phyloP scores from a whole-genome alignment of 1,140 invertebrate species.

The Drosophila trapezifrons region DNA sequence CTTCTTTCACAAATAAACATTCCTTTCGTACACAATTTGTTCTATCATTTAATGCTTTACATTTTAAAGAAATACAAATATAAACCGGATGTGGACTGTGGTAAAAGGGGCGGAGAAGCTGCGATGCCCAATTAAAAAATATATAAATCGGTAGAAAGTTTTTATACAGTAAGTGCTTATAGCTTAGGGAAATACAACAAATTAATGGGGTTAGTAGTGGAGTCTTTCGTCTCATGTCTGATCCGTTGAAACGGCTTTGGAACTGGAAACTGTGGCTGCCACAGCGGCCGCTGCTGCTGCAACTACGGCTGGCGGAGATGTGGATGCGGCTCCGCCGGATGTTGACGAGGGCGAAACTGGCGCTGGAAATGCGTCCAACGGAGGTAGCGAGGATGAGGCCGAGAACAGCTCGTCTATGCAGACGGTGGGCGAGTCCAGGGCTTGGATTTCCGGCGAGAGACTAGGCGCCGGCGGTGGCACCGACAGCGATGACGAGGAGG shows the following conservation, averaged over 20 bases:
- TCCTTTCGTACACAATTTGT: not conserved
- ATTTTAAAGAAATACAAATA: slow-evolving; percentile 1
- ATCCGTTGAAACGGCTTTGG: slow-evolving; percentile 16
- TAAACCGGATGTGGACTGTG: not conserved
- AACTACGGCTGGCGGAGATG: not conserved
- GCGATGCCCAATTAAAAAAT: not conserved
- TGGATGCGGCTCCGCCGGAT: not conserved
- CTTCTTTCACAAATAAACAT: not conserved
- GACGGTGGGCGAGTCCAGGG: slow-evolving; percentile 18
- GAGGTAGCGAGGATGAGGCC: slow-evolving; percentile 20
- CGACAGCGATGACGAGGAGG: slow-evolving; percentile 30
- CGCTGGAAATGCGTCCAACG: slow-evolving; percentile 18
- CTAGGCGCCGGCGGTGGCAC: slow-evolving; percentile 21
- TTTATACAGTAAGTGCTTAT: slow-evolving; percentile 10
- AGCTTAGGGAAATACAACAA: slow-evolving; percentile 20
- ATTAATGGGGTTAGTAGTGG: not conserved
- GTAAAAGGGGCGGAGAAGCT: not conserved
- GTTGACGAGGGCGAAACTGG: not conserved
- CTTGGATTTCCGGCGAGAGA: slow-evolving; percentile 24
- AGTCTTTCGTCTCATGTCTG: slow-evolving; percentile 34
- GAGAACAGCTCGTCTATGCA: slow-evolving; percentile 28
- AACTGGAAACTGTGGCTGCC: slow-evolving; percentile 2
- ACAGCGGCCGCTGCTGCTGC: not conserved
- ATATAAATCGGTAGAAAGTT: slow-evolving; percentile 14
- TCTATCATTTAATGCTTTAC: slow-evolving; percentile 19